Evolutionary conservation across 1,140 invertebrate species (phyloP).

Genomic region (Meloidogyne hapla): DNA sequence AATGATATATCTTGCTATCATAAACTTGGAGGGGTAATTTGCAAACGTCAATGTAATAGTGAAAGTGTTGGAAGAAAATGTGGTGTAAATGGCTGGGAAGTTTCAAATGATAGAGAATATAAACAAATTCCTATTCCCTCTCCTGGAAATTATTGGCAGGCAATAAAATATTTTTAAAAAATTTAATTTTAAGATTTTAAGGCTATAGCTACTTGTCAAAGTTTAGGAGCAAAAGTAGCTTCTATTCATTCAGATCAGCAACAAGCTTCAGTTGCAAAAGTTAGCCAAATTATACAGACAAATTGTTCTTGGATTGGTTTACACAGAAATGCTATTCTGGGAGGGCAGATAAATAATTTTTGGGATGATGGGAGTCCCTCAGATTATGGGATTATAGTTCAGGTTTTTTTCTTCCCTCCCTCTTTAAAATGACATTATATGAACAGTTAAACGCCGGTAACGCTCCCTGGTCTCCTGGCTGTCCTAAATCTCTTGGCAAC

Average conservation of each 20-base stretch:
- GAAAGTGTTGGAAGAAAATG: not conserved
- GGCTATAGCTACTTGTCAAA: not conserved
- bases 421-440: no score
- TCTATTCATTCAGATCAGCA: not conserved
- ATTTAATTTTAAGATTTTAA: not conserved
- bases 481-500: no score
- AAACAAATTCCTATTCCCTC: not conserved
- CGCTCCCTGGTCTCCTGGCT: no score
- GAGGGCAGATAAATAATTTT: not conserved
- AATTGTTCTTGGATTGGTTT: conserved; percentile 5
- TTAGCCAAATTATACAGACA: not conserved
- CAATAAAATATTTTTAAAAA: not conserved
- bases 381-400: not conserved
- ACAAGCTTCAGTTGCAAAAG: not conserved
- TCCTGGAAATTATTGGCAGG: conserved; percentile 1
- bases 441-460: no score
- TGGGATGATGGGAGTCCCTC: not conserved
- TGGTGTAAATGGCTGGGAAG: not conserved
- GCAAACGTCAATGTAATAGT: not conserved
- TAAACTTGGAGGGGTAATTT: not conserved
- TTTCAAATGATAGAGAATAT: not conserved
- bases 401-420: not conserved
- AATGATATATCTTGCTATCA: not conserved
- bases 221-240: not conserved
- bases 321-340: not conserved